A percentile compares a stretch with the other conserved stretches of the same genome.
Conservation (phyloP, 2,113 vertebrate genomes). For the Calyptommatus sinebrachiatus region DNA sequence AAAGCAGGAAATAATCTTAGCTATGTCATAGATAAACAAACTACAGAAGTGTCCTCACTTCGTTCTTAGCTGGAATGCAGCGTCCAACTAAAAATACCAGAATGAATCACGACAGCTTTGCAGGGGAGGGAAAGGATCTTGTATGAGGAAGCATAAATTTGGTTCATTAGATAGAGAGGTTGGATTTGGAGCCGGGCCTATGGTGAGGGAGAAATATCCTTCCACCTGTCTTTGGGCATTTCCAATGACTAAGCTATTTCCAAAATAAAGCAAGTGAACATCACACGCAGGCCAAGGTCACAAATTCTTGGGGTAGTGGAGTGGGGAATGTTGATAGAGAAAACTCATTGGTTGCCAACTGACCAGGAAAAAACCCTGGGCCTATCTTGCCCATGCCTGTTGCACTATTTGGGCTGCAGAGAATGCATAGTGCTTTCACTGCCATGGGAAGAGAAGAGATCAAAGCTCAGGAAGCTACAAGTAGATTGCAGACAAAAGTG, state of each 20-base stretch:
- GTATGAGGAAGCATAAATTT: not conserved
- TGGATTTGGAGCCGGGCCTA: not conserved
- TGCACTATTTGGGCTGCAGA: no score
- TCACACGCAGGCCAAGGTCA: not conserved
- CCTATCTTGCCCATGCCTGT: no score
- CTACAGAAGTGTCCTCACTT: not conserved
- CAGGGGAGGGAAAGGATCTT: not conserved
- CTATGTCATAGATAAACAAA: constrained; percentile 9
- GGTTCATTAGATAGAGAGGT: not conserved
- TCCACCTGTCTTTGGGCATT: not conserved
- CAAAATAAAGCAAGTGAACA: not conserved
- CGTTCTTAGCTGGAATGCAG: not conserved
- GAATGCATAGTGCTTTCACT: no score
- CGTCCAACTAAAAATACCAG: constrained; percentile 4
- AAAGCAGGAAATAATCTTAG: constrained; percentile 20
- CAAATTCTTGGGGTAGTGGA: no score
- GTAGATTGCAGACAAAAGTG: no score
- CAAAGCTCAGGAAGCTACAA: no score
- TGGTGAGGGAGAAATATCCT: not conserved
- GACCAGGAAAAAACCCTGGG: no score
- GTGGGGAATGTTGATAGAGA: no score
- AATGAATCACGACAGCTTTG: not conserved
- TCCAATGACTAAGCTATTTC: no score
- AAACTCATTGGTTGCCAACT: no score
- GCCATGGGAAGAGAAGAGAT: no score